Percentiles rank a stretch among this genome's conserved stretches.
These are phyloP conservation scores for Lineus longissimus DNA, from an alignment of 1,140 invertebrate species.

Conservation along the genomic window DNA sequence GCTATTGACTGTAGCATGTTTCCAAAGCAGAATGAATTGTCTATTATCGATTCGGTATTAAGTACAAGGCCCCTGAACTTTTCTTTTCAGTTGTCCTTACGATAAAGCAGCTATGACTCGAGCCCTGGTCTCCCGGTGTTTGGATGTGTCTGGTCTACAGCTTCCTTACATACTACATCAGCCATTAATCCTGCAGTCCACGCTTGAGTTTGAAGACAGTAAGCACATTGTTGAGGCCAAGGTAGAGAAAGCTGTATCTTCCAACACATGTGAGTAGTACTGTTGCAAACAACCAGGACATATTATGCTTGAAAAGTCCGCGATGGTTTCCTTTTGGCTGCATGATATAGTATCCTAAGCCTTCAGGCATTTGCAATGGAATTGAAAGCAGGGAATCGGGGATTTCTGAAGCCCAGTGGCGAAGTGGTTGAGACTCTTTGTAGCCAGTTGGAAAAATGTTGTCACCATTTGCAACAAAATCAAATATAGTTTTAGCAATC, in stretches of 20 bases:
- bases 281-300: neutral
- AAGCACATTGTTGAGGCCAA: constrained; percentile 2
- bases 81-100: constrained; percentile 58
- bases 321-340: no score
- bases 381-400: no score
- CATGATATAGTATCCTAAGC: no score
- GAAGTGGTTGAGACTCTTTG: no score
- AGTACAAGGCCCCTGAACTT: neutral
- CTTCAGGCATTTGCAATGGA: no score
- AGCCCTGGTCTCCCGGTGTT: constrained; percentile 54
- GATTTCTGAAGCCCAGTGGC: no score
- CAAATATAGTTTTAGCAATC: no score
- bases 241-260: constrained; percentile 16
- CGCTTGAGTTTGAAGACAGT: constrained; percentile 39
- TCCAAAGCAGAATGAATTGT: neutral
- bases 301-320: no score
- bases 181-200: constrained; percentile 46
- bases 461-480: no score
- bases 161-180: constrained; percentile 19
- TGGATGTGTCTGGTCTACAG: constrained; percentile 8
- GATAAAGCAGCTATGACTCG: constrained; percentile 63
- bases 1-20: neutral
- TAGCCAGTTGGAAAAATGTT: no score
- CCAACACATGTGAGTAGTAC: constrained; percentile 17
- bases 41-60: no score